phyloP scores from a whole-genome alignment of 2,113 vertebrate species.

The Psophia crepitans region DNA sequence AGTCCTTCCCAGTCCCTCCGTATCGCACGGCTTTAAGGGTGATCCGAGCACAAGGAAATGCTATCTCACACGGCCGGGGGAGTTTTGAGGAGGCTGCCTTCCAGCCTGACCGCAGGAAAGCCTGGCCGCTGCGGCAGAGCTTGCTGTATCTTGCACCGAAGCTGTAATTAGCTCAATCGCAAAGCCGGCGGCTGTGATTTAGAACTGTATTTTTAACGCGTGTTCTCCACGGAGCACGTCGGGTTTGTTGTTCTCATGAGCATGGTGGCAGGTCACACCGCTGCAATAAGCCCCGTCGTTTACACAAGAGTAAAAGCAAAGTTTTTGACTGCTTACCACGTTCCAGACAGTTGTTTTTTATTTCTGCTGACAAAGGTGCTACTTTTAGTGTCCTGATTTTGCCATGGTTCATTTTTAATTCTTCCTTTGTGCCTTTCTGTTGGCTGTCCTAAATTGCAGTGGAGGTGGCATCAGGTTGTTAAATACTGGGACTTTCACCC shows the following conservation, averaged over 20 bases:
- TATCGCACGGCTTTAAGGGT: fast-evolving
- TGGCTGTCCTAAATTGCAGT: background rate
- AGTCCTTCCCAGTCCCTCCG: background rate
- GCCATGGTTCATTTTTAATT: background rate
- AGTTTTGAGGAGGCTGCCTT: background rate
- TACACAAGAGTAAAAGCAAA: background rate
- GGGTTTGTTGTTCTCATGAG: background rate
- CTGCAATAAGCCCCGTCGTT: background rate
- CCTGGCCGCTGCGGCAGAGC: background rate
- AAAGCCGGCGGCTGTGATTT: background rate
- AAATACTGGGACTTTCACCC: background rate
- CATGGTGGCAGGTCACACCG: background rate
- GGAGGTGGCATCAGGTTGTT: background rate
- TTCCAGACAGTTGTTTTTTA: background rate
- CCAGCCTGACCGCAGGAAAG: background rate
- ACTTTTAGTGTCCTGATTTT: background rate
- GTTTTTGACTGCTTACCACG: background rate
- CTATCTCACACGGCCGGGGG: background rate
- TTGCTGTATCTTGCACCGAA: fast-evolving
- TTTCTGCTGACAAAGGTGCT: background rate
- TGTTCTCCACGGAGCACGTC: fast-evolving
- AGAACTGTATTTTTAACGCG: fast-evolving
- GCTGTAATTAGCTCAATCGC: background rate
- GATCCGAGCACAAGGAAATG: background rate
- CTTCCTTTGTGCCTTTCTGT: background rate